phyloP scores from a whole-genome alignment of 1,140 invertebrate genomes.

The Drosophila oshimai region DNA sequence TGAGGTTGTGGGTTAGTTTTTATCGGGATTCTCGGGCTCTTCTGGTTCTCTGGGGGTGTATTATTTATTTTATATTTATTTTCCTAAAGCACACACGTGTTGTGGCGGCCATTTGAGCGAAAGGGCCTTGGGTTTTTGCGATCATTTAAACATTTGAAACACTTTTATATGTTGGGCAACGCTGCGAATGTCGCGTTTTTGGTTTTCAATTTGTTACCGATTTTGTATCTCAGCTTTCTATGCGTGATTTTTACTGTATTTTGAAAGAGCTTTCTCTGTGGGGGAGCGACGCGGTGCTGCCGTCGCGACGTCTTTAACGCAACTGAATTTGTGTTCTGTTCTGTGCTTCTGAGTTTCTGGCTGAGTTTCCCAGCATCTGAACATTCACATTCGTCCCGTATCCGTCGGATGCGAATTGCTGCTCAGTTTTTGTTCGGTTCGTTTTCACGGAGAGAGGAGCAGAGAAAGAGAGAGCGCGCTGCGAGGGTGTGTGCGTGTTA shows the following conservation, averaged over 20 bases:
- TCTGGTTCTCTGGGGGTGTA: background rate
- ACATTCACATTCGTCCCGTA: constrained; percentile 17
- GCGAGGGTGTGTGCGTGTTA: constrained; percentile 14
- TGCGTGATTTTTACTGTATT: constrained; percentile 57
- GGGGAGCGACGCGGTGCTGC: constrained; percentile 78
- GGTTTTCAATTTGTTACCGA: background rate
- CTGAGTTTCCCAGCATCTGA: constrained; percentile 39
- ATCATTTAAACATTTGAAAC: constrained; percentile 5
- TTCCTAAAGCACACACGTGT: constrained; percentile 62
- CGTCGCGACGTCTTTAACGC: constrained; percentile 81
- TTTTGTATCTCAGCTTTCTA: constrained; percentile 30
- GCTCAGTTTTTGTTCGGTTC: too few relatives aligned
- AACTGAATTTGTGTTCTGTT: too few relatives aligned
- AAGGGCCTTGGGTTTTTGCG: constrained; percentile 14
- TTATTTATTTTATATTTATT: constrained; percentile 17
- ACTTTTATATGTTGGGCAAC: constrained; percentile 3
- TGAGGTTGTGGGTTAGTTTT: background rate
- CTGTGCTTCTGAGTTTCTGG: too few relatives aligned
- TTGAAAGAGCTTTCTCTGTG: constrained; percentile 42
- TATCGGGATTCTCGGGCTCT: constrained; percentile 10
- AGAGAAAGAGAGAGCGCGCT: constrained; percentile 20
- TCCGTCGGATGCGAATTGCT: constrained; percentile 21
- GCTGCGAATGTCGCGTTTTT: constrained; percentile 37
- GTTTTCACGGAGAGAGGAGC: background rate
- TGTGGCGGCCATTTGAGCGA: constrained; percentile 42